These are phyloP conservation scores for Formicarius rufipectus DNA, from an alignment of 2,113 vertebrate species.

Conservation along the genomic window DNA sequence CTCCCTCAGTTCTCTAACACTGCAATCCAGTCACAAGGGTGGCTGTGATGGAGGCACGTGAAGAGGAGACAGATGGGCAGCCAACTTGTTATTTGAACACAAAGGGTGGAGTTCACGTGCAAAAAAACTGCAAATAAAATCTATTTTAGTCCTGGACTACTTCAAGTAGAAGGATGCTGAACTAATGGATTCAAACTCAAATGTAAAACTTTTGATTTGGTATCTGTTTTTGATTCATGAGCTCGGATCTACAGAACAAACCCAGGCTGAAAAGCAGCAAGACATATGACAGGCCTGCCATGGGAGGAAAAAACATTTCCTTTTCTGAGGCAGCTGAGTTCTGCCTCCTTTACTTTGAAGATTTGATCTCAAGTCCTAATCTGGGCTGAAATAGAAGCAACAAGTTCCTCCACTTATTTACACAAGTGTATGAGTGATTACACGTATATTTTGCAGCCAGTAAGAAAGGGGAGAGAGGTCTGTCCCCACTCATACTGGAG, in stretches of 20 bases:
- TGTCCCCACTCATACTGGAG: not conserved
- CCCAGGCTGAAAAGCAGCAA: not conserved
- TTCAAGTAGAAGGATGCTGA: not conserved
- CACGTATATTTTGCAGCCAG: not conserved
- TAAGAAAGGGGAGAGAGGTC: not conserved
- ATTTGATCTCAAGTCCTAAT: not conserved
- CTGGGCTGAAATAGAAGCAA: not conserved
- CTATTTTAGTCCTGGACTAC: not conserved
- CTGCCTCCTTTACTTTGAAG: not conserved
- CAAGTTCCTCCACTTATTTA: not conserved
- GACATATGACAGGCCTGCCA: not conserved
- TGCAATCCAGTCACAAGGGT: fast-evolving
- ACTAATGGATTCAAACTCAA: not conserved
- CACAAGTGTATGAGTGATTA: not conserved
- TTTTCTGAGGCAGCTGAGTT: not conserved
- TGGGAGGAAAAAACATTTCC: conserved; percentile 10
- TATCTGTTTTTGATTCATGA: not conserved
- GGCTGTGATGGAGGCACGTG: not conserved
- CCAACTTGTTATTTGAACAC: not conserved
- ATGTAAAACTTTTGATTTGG: not conserved
- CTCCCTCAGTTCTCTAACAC: fast-evolving
- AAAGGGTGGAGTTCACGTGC: not conserved
- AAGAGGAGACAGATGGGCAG: not conserved
- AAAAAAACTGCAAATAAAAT: not conserved
- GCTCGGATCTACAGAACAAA: not conserved